phyloP scores from a whole-genome alignment of 2,113 vertebrate species.

The Calonectris borealis region DNA sequence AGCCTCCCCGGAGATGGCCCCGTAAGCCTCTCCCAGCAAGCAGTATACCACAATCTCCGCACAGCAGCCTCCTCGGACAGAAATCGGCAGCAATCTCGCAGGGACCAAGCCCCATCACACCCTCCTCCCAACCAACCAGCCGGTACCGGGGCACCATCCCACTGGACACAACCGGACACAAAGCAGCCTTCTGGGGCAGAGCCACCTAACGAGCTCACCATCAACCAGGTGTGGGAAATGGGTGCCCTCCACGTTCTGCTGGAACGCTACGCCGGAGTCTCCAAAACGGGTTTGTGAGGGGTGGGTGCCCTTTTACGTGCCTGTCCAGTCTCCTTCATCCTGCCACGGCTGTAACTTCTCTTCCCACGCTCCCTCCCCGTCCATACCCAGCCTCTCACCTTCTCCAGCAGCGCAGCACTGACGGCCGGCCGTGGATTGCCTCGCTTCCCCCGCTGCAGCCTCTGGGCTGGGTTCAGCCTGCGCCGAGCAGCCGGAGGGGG shows the following conservation, averaged over 20 bases:
- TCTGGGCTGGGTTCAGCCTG: not conserved
- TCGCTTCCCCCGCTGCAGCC: not conserved
- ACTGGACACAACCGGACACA: not conserved
- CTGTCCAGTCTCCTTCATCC: not conserved
- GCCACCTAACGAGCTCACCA: not conserved
- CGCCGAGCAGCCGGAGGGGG: not conserved
- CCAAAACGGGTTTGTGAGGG: not conserved
- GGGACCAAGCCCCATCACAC: not conserved
- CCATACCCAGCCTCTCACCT: constrained; percentile 14
- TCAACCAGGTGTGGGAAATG: not conserved
- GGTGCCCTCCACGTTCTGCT: not conserved
- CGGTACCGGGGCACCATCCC: not conserved
- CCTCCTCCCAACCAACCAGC: not conserved
- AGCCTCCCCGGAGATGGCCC: not conserved
- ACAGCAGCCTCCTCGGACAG: not conserved
- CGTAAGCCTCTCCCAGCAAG: not conserved
- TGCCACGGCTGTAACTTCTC: not conserved
- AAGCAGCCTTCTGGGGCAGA: not conserved
- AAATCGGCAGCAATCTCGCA: rapidly evolving
- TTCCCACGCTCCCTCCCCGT: not conserved
- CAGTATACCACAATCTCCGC: rapidly evolving
- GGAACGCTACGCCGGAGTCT: rapidly evolving
- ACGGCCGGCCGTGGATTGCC: not conserved
- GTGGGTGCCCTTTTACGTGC: not conserved
- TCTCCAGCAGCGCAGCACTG: not conserved